phyloP scores from a whole-genome alignment of 2,113 vertebrate species.

The Phrynosoma platyrhinos region DNA sequence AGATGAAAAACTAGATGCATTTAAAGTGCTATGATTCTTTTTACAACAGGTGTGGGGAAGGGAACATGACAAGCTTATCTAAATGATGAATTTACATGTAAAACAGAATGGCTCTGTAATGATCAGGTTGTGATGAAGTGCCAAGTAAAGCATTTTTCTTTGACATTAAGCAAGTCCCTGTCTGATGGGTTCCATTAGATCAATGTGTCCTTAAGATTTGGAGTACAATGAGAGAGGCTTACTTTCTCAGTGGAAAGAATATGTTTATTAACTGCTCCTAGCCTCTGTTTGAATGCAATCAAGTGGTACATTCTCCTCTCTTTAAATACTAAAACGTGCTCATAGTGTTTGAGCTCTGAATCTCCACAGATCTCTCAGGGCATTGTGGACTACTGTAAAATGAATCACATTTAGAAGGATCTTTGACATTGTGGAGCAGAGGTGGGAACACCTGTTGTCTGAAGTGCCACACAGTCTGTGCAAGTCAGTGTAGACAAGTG shows the following conservation, averaged over 20 bases:
- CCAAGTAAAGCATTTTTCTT: not conserved
- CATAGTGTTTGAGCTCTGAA: not conserved
- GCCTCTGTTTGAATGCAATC: not conserved
- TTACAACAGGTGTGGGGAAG: not conserved
- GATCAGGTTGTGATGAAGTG: conserved; percentile 2
- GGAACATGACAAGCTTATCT: not conserved
- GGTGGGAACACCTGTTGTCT: not conserved
- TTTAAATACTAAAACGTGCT: not conserved
- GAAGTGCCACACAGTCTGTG: not conserved
- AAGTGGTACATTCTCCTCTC: not conserved
- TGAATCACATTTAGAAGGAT: too few species aligned
- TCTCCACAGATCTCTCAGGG: not conserved
- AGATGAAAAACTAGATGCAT: not conserved
- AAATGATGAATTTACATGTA: not conserved
- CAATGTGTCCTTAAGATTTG: not conserved
- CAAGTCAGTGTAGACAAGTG: not conserved
- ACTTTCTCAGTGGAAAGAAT: conserved; percentile 12
- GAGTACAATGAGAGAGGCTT: conserved; percentile 3
- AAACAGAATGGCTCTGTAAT: conserved; percentile 3
- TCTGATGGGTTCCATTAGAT: not conserved
- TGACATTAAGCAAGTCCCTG: not conserved
- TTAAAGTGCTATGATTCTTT: not conserved
- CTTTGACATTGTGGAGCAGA: not conserved
- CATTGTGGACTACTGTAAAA: not conserved
- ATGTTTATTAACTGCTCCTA: not conserved